Evolutionary conservation across 2,888 invertebrate genomes (phyloP).

Genomic region (Andricus curvator): DNA sequence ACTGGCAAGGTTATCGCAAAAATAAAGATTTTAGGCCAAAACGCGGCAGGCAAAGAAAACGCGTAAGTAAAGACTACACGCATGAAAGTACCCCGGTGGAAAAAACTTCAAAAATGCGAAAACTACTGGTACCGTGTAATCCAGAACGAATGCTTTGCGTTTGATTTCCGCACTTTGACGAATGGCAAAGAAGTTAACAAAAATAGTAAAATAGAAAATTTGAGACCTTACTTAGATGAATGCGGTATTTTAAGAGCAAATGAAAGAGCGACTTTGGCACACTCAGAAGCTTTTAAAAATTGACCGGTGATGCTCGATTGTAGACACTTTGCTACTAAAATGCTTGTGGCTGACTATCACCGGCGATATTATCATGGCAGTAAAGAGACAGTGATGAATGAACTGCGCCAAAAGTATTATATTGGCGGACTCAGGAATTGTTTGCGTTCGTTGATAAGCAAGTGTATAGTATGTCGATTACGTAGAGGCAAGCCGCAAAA

Average conservation of each 20-base stretch:
- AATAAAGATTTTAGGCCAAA: no score
- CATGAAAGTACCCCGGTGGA: background rate
- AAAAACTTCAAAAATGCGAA: background rate
- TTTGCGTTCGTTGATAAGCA: conserved; percentile 16
- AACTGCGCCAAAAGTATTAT: no score
- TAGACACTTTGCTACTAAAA: background rate
- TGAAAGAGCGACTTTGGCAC: no score
- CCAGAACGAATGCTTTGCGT: background rate
- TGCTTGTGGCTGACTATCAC: background rate
- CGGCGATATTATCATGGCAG: conserved; percentile 48
- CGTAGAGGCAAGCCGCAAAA: no score
- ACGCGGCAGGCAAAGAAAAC: no score
- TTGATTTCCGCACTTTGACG: background rate
- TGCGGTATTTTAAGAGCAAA: no score
- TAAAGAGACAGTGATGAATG: no score
- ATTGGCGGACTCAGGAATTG: conserved; percentile 16
- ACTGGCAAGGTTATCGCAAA: background rate
- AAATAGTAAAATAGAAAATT: background rate
- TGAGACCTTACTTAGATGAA: no score
- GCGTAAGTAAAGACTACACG: background rate
- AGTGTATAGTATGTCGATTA: conserved; percentile 32
- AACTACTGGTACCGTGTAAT: background rate
- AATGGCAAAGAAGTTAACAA: background rate
- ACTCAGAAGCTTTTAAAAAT: background rate
- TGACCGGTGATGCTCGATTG: background rate